These are phyloP conservation scores for Oreochromis grahami DNA, from an alignment of 2,797 vertebrate genomes.

Conservation along the genomic window DNA sequence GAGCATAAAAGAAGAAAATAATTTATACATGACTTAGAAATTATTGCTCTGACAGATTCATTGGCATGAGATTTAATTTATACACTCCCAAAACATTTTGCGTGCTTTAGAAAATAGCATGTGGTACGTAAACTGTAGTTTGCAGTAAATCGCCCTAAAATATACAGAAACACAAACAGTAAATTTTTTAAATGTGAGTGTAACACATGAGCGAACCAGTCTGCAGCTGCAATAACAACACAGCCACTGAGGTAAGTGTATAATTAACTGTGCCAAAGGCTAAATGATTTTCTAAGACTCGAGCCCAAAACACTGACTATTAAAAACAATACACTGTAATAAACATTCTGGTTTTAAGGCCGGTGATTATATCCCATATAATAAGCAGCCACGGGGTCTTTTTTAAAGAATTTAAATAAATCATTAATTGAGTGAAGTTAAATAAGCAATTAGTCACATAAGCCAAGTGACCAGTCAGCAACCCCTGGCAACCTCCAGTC, in stretches of 20 bases:
- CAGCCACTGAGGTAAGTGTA: neutral
- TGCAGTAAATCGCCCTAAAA: neutral
- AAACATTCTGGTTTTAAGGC: neutral
- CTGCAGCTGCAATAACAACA: slow-evolving; percentile 30
- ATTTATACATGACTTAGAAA: neutral
- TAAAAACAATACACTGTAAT: neutral
- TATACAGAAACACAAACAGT: neutral
- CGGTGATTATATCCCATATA: neutral
- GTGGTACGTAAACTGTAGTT: neutral
- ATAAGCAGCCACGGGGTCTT: neutral
- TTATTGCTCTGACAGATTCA: neutral
- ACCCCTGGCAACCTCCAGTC: neutral
- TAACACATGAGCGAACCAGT: neutral
- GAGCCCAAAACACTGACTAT: neutral
- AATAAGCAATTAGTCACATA: neutral
- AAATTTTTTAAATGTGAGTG: neutral
- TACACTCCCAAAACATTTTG: neutral
- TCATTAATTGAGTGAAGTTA: neutral
- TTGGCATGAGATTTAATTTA: neutral
- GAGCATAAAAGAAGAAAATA: neutral
- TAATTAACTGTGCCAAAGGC: neutral
- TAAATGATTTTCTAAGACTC: neutral
- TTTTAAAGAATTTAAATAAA: neutral
- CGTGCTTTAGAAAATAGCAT: neutral
- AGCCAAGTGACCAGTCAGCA: neutral